Evolutionary conservation across 1,140 invertebrate genomes (phyloP).

Genomic region (Ceratina calcarata): DNA sequence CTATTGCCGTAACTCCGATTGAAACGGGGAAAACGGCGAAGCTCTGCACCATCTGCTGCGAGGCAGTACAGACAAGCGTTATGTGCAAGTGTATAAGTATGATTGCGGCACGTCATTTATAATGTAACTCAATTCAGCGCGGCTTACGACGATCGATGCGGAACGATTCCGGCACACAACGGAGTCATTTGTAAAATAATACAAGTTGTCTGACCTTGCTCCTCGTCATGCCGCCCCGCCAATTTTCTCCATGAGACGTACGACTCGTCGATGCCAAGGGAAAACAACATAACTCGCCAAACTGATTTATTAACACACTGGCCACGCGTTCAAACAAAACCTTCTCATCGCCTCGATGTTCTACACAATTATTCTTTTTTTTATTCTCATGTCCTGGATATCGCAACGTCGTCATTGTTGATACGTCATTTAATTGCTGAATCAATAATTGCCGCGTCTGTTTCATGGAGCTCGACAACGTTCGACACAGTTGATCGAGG

Average conservation of each 20-base stretch:
- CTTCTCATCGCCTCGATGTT: neutral
- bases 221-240: neutral
- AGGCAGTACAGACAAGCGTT: too few relatives aligned
- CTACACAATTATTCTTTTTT: neutral
- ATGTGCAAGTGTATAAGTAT: neutral
- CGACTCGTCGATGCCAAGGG: neutral
- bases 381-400: neutral
- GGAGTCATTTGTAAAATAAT: constrained; percentile 34
- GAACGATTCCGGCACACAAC: constrained; percentile 52
- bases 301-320: constrained; percentile 23
- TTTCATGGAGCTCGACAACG: neutral
- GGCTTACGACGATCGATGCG: constrained; percentile 58
- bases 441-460: neutral
- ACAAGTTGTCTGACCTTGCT: constrained; percentile 23
- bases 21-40: neutral
- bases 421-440: neutral
- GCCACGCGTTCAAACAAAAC: neutral
- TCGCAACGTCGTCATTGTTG: neutral
- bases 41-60: neutral
- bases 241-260: neutral
- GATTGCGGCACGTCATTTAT: constrained; percentile 63
- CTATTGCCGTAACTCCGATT: too few relatives aligned
- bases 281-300: neutral
- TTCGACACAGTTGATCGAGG: neutral
- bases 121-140: constrained; percentile 70